Percentiles rank a stretch among this genome's conserved stretches.
phyloP scores from a whole-genome alignment of 1,140 invertebrate species.

The Sminthurides bifidus region DNA sequence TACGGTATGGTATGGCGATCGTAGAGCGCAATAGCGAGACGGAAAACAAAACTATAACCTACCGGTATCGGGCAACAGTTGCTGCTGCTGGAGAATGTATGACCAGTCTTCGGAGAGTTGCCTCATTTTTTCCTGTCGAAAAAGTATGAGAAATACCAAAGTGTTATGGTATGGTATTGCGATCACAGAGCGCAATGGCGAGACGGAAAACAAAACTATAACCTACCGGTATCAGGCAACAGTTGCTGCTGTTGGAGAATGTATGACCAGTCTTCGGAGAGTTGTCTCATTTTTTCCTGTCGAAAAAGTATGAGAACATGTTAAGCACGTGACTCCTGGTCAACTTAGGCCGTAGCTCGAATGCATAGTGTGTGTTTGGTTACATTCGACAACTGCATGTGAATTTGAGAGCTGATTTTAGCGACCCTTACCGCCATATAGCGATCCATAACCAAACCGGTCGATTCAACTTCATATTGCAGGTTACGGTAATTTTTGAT shows the following conservation, averaged over 20 bases:
- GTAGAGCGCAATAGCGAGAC: too few species aligned
- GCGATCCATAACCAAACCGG: constrained; percentile 23
- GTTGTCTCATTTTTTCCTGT: constrained; percentile 44
- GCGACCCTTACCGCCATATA: constrained; percentile 25
- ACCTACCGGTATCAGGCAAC: too few species aligned
- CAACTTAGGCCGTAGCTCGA: too few species aligned
- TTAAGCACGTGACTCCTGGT: background rate
- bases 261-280: constrained; percentile 49
- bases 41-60: too few species aligned
- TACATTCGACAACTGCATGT: background rate
- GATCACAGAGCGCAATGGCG: too few species aligned
- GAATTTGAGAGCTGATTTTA: background rate
- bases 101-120: constrained; percentile 51
- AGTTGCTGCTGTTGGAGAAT: constrained; percentile 26
- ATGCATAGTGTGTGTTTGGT: too few species aligned
- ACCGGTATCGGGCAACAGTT: background rate
- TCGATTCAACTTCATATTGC: constrained; percentile 40
- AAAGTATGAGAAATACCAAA: background rate
- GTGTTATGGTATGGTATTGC: too few species aligned
- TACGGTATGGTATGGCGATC: too few species aligned
- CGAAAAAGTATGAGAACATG: background rate
- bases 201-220: too few species aligned
- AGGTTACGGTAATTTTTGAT: constrained; percentile 56
- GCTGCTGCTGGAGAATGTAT: constrained; percentile 33
- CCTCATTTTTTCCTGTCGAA: constrained; percentile 42